phyloP scores from a whole-genome alignment of 2,888 invertebrate genomes.

The Tineola bisselliella region DNA sequence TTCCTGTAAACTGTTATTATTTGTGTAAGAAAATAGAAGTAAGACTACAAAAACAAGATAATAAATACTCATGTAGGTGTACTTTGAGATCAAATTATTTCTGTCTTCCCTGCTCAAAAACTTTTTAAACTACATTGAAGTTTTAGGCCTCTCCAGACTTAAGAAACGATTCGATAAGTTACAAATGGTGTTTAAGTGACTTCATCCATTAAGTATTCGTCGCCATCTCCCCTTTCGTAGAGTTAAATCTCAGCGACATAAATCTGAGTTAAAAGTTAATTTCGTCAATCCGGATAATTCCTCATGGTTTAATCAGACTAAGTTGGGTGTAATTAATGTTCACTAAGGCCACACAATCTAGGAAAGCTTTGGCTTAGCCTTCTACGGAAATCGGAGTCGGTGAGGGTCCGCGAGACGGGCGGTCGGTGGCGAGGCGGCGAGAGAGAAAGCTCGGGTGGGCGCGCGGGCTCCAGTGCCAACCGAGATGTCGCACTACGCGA shows the following conservation, averaged over 20 bases:
- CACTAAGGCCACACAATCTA: constrained; percentile 65
- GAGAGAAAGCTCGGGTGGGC: constrained; percentile 17
- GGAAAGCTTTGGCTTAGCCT: constrained; percentile 58
- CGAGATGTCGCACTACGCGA: constrained; percentile 39
- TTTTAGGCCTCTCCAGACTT: background rate
- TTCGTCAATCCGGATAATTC: constrained; percentile 67
- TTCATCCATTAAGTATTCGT: constrained; percentile 4
- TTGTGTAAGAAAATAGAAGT: background rate
- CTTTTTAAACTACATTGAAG: too few species aligned
- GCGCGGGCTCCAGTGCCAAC: constrained; percentile 35
- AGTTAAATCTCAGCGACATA: constrained; percentile 18
- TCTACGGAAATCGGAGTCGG: constrained; percentile 28
- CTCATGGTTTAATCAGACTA: constrained; percentile 67
- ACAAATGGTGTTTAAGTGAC: constrained; percentile 1
- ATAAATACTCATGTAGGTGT: background rate
- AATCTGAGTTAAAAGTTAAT: constrained; percentile 67
- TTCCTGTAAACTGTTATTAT: background rate
- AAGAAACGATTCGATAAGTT: background rate
- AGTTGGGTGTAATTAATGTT: constrained; percentile 68
- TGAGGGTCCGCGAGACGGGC: constrained; percentile 15
- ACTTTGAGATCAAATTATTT: background rate
- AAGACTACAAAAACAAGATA: background rate
- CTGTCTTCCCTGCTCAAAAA: too few species aligned
- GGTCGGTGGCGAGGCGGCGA: constrained; percentile 10
- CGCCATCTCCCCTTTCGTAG: background rate